A percentile compares a stretch with the other conserved stretches of the same genome.
Evolutionary conservation across 2,797 vertebrate species (phyloP).

Genomic region (Chaetodon trifasciatus): DNA sequence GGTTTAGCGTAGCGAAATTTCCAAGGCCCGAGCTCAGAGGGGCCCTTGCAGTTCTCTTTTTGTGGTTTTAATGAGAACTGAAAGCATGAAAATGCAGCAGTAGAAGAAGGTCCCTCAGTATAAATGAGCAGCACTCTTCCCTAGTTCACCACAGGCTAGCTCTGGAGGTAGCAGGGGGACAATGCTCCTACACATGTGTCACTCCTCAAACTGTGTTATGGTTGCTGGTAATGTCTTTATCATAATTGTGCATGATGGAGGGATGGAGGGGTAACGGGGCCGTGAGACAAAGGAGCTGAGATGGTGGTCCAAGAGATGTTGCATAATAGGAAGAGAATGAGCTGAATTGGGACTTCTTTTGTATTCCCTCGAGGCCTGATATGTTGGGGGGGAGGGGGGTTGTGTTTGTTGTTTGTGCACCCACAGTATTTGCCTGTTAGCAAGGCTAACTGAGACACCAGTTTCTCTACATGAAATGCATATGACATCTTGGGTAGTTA

Average conservation of each 20-base stretch:
- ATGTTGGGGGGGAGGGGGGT: background rate
- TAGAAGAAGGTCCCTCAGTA: slow-evolving; percentile 61
- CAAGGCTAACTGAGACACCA: background rate
- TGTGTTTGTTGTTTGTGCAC: background rate
- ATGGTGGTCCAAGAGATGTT: slow-evolving; percentile 28
- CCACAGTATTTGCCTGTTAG: background rate
- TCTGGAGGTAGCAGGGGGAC: slow-evolving; percentile 45
- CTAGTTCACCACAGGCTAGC: slow-evolving; percentile 40
- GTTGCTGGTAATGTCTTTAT: slow-evolving; percentile 73
- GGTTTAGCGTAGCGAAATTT: slow-evolving; percentile 74
- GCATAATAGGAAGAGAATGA: slow-evolving; percentile 37
- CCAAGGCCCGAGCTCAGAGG: slow-evolving; percentile 60
- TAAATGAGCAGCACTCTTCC: slow-evolving; percentile 67
- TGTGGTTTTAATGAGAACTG: slow-evolving; percentile 84
- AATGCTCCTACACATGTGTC: slow-evolving; percentile 69
- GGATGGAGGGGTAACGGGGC: slow-evolving; percentile 46
- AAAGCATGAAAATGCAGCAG: slow-evolving; percentile 81
- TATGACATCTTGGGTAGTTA: background rate
- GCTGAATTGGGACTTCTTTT: slow-evolving; percentile 20
- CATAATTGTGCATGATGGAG: slow-evolving; percentile 64
- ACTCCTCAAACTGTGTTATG: slow-evolving; percentile 62
- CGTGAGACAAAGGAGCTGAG: slow-evolving; percentile 34
- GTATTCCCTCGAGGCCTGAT: background rate
- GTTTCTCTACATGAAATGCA: background rate
- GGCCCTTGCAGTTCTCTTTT: slow-evolving; percentile 75